These are phyloP conservation scores for Popillia japonica DNA, from an alignment of 1,140 invertebrate genomes.

Conservation along the genomic window DNA sequence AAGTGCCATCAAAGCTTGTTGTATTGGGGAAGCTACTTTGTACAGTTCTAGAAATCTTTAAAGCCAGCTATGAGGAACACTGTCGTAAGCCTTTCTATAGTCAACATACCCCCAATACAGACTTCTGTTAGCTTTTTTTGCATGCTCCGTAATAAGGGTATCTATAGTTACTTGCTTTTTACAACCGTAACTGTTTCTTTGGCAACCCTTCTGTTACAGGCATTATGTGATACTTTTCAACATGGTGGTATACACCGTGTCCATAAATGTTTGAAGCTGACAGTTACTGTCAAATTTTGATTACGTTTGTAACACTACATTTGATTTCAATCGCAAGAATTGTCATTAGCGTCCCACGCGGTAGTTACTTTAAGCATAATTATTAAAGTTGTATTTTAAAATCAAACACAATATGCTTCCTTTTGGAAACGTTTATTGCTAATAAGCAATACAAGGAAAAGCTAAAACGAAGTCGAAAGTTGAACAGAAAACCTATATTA, in stretches of 20 bases:
- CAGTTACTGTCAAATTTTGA: too few relatives aligned
- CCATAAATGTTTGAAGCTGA: too few relatives aligned
- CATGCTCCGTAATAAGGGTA: constrained; percentile 43
- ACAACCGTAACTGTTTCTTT: constrained; percentile 43
- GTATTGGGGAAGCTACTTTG: constrained; percentile 37
- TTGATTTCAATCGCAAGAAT: too few relatives aligned
- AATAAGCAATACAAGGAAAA: too few relatives aligned
- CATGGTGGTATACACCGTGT: constrained; percentile 39
- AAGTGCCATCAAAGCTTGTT: neutral
- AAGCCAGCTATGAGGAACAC: constrained; percentile 46
- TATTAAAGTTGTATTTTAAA: too few relatives aligned
- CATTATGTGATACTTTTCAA: constrained; percentile 44
- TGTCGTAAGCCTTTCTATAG: constrained; percentile 48
- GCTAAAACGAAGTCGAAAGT: too few relatives aligned
- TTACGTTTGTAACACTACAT: too few relatives aligned
- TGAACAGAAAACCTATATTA: too few relatives aligned
- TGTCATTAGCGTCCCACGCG: too few relatives aligned
- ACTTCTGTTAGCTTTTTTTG: constrained; percentile 40
- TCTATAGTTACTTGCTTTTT: constrained; percentile 48
- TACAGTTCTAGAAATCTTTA: constrained; percentile 45
- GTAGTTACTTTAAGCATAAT: too few relatives aligned
- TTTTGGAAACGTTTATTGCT: too few relatives aligned
- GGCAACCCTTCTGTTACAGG: constrained; percentile 49
- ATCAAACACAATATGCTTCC: too few relatives aligned
- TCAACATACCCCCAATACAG: constrained; percentile 45